A percentile compares a stretch with the other conserved stretches of the same genome.
Evolutionary conservation across 2,888 invertebrate species (phyloP).

Genomic region (Habrosyne pyritoides): DNA sequence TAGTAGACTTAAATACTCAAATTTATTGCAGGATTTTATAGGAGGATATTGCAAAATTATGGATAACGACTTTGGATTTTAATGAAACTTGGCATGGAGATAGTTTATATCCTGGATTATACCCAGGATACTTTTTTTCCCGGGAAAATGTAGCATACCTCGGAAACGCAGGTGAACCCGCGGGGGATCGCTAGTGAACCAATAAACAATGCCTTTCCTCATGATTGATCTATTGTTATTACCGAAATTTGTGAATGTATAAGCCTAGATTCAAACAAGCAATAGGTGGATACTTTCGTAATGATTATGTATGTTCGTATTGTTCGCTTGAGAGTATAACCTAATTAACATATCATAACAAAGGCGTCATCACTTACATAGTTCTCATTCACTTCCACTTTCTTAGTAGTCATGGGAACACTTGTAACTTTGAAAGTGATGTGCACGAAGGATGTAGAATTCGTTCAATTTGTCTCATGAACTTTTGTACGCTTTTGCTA

Average conservation of each 20-base stretch:
- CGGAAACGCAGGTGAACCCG: no score
- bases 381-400: slow-evolving; percentile 49
- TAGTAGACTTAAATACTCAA: no score
- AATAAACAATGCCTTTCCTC: neutral
- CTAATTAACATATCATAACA: slow-evolving; percentile 55
- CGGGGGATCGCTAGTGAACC: no score
- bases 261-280: neutral
- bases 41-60: no score
- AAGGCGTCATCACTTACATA: slow-evolving; percentile 40
- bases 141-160: no score
- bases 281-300: neutral
- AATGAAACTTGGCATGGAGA: no score
- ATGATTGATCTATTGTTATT: neutral
- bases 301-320: slow-evolving; percentile 19
- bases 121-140: no score
- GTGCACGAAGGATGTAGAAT: neutral
- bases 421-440: slow-evolving; percentile 1
- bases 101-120: no score
- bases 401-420: slow-evolving; percentile 36
- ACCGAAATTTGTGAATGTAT: neutral
- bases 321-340: slow-evolving; percentile 20
- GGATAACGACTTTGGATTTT: no score
- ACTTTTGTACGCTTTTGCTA: neutral
- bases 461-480: neutral
- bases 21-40: no score